Evolutionary conservation across 2,888 invertebrate species (phyloP).

Genomic region (Blastobasis adustella): DNA sequence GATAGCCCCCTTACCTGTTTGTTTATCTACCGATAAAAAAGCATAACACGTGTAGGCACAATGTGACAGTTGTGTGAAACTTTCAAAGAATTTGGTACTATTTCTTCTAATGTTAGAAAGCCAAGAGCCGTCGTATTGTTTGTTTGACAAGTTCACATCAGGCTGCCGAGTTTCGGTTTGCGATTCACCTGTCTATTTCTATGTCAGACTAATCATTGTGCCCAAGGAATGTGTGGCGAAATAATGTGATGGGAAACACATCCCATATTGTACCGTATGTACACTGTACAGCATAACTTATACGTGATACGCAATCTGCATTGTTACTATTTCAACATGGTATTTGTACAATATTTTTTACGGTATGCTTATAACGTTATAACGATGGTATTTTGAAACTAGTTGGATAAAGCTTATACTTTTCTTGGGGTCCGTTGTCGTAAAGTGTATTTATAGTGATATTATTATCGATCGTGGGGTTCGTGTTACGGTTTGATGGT

Average conservation of each 20-base stretch:
- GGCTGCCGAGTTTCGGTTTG: conserved; percentile 34
- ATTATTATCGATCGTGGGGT: no score
- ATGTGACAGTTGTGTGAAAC: no score
- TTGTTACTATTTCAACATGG: conserved; percentile 9
- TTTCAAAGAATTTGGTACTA: conserved; percentile 5
- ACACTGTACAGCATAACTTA: no score
- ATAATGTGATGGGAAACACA: conserved; percentile 4
- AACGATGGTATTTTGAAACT: no score
- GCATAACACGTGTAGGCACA: no score
- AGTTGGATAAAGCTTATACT: no score
- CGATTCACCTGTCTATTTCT: conserved; percentile 44
- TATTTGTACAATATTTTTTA: neutral
- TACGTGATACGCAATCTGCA: neutral
- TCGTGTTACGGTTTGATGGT: no score
- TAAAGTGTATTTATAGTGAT: no score
- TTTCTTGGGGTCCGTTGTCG: no score
- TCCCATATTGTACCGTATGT: neutral
- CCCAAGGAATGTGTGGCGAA: conserved; percentile 1
- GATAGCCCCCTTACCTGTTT: no score
- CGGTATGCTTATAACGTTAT: no score
- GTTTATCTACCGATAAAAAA: no score
- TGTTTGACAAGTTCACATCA: conserved; percentile 37
- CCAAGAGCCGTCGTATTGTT: conserved; percentile 43
- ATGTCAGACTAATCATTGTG: conserved; percentile 32
- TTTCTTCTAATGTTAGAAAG: conserved; percentile 29